Base-by-base conservation (phyloP, 2,888 invertebrate genomes). In the Heliconius aoede region DNA sequence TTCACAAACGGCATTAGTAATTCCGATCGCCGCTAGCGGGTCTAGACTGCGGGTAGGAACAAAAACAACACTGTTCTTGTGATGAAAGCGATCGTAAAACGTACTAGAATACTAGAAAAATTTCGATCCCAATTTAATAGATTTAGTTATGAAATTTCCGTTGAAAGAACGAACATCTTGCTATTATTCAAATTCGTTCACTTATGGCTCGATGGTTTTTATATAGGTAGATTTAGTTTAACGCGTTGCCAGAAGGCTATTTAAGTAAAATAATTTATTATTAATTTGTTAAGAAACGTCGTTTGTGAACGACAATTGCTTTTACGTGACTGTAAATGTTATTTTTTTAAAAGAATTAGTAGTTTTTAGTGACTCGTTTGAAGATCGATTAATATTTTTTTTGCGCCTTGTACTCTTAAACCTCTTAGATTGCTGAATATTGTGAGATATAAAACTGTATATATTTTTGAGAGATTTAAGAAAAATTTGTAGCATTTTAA, bases 1-100 rank as follows among this genome's bases (percentile, higher is more conserved):
- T 92, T 89, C 90, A 89, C 89, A 91, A 92, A 90, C 86, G 8
- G 74, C 84, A 90, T 92, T 91, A 91, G 85, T 81, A 81, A 93
- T 91, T 90, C 93, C 82, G 79, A 80, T 82, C 85, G 84, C 80
- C 32, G n/a, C 46, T 46, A 46, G 46, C 46, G 81, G 82, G 81
- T 84, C 83, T 84, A 82, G 82, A 80, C 82, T 85, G n/a, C n/a
- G n/a, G n/a, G n/a, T n/a, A 84, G 87, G 84, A 87, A 91, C 89
- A 91, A 91, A n/a, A 87, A 86, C 83, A 82, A 80, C 82, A 84
- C 86, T 84, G 84, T 83, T 85, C 84, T 82, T 51, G 78, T 80
- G 67, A 80, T 78, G 80, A 82, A 82, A 81, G 73, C 85, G 83
- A 85, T 81, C 80, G 74, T 76, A 81, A 81, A 83, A 83, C 83